phyloP scores from a whole-genome alignment of 2,113 vertebrate genomes.

The Cercopithecus mona region DNA sequence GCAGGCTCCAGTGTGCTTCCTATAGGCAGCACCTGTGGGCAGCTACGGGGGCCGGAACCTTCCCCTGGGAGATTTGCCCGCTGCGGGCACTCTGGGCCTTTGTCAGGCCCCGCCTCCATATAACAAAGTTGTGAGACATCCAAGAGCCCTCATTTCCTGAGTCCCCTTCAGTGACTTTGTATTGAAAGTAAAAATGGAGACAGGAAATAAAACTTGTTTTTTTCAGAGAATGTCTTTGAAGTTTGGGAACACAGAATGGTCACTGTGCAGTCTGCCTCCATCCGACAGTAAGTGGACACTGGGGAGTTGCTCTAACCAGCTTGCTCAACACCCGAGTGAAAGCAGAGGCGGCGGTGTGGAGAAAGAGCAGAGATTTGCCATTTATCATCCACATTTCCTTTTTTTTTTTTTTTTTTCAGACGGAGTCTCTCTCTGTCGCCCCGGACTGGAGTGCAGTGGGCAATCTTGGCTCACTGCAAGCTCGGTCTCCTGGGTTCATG shows the following conservation, averaged over 20 bases:
- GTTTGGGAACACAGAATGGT: fast-evolving
- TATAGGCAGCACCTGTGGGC: neutral
- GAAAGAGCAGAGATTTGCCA: neutral
- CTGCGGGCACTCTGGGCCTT: neutral
- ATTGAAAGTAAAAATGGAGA: neutral
- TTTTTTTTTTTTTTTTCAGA: too few relatives aligned
- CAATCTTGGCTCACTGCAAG: too few relatives aligned
- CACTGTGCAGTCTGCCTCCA: neutral
- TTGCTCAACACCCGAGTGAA: neutral
- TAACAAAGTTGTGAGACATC: neutral
- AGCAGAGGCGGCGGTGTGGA: neutral
- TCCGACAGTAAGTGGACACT: neutral
- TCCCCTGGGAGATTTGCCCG: neutral
- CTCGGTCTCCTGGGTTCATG: too few relatives aligned
- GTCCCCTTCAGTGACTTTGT: neutral
- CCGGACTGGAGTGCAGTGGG: too few relatives aligned
- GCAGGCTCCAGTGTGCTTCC: too few relatives aligned
- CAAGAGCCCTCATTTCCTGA: neutral
- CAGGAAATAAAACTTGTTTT: conserved; percentile 11
- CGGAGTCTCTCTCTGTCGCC: too few relatives aligned
- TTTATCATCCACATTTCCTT: neutral
- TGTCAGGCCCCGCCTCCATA: neutral
- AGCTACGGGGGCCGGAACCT: fast-evolving
- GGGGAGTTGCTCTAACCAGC: neutral
- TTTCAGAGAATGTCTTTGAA: neutral